Evolutionary conservation across 2,113 vertebrate species (phyloP).

Genomic region (Picathartes gymnocephalus): DNA sequence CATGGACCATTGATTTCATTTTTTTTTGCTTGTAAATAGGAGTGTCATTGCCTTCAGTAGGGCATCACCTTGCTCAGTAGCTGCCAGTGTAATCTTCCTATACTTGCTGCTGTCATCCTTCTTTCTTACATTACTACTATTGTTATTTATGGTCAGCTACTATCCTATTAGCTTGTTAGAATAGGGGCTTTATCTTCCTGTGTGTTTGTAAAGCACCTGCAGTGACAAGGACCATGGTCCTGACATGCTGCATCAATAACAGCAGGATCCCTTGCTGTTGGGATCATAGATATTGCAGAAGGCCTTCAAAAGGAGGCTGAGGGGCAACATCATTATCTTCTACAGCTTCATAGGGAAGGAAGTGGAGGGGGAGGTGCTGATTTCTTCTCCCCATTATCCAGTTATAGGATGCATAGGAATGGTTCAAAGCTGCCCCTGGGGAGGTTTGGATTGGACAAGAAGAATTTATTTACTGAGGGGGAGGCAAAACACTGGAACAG

Average conservation of each 20-base stretch:
- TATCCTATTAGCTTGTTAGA: conserved; percentile 19
- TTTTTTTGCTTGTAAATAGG: neutral
- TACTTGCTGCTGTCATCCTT: neutral
- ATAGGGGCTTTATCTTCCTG: neutral
- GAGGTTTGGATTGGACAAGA: neutral
- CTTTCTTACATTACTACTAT: neutral
- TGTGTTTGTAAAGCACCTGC: neutral
- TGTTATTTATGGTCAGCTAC: neutral
- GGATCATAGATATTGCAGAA: neutral
- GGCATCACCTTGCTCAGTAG: neutral
- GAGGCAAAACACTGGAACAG: neutral
- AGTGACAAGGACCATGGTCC: neutral
- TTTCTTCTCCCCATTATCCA: neutral
- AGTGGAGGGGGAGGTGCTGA: neutral
- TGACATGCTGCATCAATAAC: neutral
- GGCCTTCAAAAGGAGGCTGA: neutral
- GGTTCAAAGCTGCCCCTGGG: neutral
- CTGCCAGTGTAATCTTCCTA: neutral
- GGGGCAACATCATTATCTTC: neutral
- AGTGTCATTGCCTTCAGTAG: neutral
- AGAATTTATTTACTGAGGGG: accelerated
- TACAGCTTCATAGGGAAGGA: neutral
- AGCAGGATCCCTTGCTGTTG: neutral
- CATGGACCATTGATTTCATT: neutral
- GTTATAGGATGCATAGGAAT: neutral